These are phyloP conservation scores for Salvator merianae DNA, from an alignment of 2,113 vertebrate species.

Conservation along the genomic window DNA sequence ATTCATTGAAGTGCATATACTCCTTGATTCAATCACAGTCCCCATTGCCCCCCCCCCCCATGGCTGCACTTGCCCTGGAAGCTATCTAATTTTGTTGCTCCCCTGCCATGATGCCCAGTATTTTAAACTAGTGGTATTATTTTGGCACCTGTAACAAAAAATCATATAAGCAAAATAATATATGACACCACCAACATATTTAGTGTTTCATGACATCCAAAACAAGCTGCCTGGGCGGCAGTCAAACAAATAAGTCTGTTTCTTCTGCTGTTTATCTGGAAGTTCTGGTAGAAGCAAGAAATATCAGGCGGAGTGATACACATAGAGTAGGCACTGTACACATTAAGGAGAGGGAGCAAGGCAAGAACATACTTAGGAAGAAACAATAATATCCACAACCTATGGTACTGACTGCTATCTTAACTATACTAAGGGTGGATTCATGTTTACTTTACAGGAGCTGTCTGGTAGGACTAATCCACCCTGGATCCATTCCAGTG, in stretches of 20 bases:
- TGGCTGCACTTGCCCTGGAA: not conserved
- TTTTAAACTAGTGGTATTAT: not conserved
- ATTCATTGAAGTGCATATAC: too few relatives aligned
- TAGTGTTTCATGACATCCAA: not conserved
- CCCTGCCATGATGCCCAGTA: not conserved
- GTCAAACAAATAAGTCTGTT: not conserved
- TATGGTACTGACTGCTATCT: not conserved
- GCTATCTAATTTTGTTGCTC: not conserved
- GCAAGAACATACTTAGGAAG: not conserved
- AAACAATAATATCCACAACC: not conserved
- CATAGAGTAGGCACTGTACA: not conserved
- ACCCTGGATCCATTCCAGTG: too few relatives aligned
- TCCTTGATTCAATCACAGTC: not conserved
- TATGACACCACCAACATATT: not conserved
- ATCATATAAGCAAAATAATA: not conserved
- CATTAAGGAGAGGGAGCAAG: not conserved
- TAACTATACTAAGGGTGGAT: too few relatives aligned
- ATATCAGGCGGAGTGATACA: not conserved
- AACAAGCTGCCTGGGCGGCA: not conserved
- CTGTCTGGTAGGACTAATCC: too few relatives aligned
- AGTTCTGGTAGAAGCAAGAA: not conserved
- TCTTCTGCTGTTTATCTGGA: not conserved
- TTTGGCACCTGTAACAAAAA: not conserved
- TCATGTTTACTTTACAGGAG: too few relatives aligned
- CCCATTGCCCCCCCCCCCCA: not conserved